These are phyloP conservation scores for Coenonympha glycerion DNA, from an alignment of 2,888 invertebrate species.

Conservation along the genomic window DNA sequence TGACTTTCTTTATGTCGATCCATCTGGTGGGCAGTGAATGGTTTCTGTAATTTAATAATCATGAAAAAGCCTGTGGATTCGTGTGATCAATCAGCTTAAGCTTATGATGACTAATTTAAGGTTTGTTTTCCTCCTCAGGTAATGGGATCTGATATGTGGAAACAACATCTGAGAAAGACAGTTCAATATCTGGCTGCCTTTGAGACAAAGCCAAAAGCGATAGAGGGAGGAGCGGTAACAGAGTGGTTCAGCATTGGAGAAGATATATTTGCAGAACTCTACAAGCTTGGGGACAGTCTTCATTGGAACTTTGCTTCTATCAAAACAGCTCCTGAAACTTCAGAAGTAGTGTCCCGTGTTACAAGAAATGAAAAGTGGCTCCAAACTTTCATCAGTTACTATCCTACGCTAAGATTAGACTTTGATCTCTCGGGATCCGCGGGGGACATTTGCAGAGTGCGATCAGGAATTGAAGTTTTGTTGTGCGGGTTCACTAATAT, in stretches of 20 bases:
- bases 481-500: constrained; percentile 25
- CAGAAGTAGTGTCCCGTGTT: constrained; percentile 17
- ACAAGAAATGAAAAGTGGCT: constrained; percentile 26
- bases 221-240: constrained; percentile 25
- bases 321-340: constrained; percentile 13
- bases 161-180: constrained; percentile 24
- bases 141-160: constrained; percentile 26
- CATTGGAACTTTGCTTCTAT: constrained; percentile 25
- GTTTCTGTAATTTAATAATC: too few relatives aligned
- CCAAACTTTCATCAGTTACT: constrained; percentile 28
- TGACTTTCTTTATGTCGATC: too few relatives aligned
- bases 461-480: constrained; percentile 27
- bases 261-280: constrained; percentile 28
- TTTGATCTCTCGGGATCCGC: constrained; percentile 26
- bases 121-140: constrained; percentile 21
- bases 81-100: too few relatives aligned
- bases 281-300: constrained; percentile 21
- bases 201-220: constrained; percentile 27
- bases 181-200: constrained; percentile 22
- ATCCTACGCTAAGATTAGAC: constrained; percentile 28
- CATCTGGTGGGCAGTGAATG: too few relatives aligned
- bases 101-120: too few relatives aligned
- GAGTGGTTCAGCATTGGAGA: constrained; percentile 30
- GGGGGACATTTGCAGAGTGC: constrained; percentile 25
- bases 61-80: too few relatives aligned